Conservation (phyloP, 2,888 invertebrate genomes). For the Tribolium freemani region DNA sequence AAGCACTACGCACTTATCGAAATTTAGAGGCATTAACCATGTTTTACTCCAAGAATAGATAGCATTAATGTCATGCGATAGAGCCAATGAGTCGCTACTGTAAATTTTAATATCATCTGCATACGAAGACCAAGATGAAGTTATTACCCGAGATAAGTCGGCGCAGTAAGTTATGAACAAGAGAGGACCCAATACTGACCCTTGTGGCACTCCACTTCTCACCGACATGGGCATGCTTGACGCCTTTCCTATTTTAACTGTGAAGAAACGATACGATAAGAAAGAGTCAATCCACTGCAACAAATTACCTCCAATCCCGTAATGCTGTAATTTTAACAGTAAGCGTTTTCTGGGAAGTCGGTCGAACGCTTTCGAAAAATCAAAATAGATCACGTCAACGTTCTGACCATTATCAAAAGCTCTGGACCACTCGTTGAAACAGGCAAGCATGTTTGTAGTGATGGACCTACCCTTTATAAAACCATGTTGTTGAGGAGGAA, state of each 20-base stretch:
- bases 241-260: not conserved
- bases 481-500: too few relatives aligned
- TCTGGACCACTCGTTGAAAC: too few relatives aligned
- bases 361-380: not conserved
- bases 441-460: too few relatives aligned
- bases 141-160: not conserved
- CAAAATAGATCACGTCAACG: not conserved
- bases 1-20: not conserved
- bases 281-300: not conserved
- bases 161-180: not conserved
- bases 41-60: not conserved
- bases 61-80: not conserved
- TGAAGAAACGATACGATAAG: not conserved
- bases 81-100: not conserved
- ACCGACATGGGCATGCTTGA: not conserved
- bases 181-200: not conserved
- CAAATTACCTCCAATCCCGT: not conserved
- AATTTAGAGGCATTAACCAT: not conserved
- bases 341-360: not conserved
- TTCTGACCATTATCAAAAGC: not conserved
- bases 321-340: not conserved
- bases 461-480: too few relatives aligned
- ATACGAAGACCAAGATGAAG: not conserved
- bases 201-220: not conserved
- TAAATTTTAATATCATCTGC: not conserved